Percentiles rank a stretch among this genome's conserved stretches.
phyloP scores from a whole-genome alignment of 2,888 invertebrate species.

The Aromia moschata region DNA sequence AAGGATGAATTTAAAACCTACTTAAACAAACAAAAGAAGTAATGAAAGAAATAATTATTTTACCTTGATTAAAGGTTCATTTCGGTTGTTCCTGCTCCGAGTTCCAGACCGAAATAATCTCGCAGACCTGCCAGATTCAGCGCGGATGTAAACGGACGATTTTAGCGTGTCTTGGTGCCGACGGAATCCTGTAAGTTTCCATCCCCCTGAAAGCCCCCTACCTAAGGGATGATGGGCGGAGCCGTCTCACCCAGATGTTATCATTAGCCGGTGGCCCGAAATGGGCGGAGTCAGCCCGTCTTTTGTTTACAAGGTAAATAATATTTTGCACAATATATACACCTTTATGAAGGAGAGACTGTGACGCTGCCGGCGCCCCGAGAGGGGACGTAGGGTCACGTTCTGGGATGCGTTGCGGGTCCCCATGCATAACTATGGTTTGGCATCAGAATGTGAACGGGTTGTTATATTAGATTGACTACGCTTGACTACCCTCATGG shows the following conservation, averaged over 20 bases:
- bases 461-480: conserved; percentile 60
- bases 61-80: too few relatives aligned
- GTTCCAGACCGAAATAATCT: too few relatives aligned
- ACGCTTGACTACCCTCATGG: conserved; percentile 57
- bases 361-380: conserved; percentile 52
- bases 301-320: conserved; percentile 74
- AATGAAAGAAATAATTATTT: too few relatives aligned
- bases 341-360: conserved; percentile 63
- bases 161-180: conserved; percentile 4
- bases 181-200: conserved; percentile 28
- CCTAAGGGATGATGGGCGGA: conserved; percentile 51
- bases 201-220: conserved; percentile 43
- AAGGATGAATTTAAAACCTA: too few relatives aligned
- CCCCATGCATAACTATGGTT: conserved; percentile 62
- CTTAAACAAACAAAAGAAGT: too few relatives aligned
- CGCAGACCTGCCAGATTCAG: neutral
- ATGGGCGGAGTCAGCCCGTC: conserved; percentile 61
- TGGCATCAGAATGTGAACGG: conserved; percentile 58
- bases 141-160: conserved; percentile 5
- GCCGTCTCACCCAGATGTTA: conserved; percentile 55
- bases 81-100: too few relatives aligned
- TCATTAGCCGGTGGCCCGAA: conserved; percentile 63
- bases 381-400: conserved; percentile 39
- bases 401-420: conserved; percentile 54
- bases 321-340: conserved; percentile 79